Base-by-base conservation (phyloP, 2,797 vertebrate genomes). In the Paratrypauchen microcephalus region DNA sequence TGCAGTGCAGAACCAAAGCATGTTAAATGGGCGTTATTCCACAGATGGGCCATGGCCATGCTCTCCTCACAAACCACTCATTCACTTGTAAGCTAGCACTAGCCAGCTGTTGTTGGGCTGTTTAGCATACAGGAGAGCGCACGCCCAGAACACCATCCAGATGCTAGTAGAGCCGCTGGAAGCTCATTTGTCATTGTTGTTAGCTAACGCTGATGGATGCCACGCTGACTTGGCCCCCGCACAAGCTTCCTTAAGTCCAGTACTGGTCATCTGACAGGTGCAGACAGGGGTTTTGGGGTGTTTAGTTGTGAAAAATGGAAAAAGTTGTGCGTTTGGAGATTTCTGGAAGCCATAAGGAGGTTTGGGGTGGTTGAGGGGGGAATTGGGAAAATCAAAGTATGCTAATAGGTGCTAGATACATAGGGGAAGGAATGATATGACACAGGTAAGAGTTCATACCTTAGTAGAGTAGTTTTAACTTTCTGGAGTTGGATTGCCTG, bases 201-300 rank as follows among this genome's bases (percentile, higher is more conserved):
- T 82, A 91, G 87, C 89, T 91, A 94, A 93, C 91, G 91, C 88
- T 97, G 95, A 97, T 95, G 93, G 95, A 96, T 95, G 94, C 84
- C 82, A 88, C 83, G 93, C 91, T 94, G 92, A 93, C 93, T 92
- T 87, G 87, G 93, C 95, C 90, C 92, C 87, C 71, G 85, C 71
- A 76, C 81, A 85, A 84, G 76, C 83, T 84, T 86, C 88, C 76
- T 76, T 68, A 68, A 76, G 86, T 74, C 69, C 76, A 82, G 76
- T 80, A 86, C 6, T 3, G 50, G 50, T 52, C 54, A 56, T 23
- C 54, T 56, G 54, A 56, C 54, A 52, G 48, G 18, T 8, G 48
- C 48, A 52, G 48, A 52, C 18, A 52, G 48, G 48, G 4, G 15
- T 11, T 45, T 45, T 45, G 6, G 32, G 32, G 41, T 45, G 11